These are phyloP conservation scores for Hermetia illucens DNA, from an alignment of 1,140 invertebrate genomes.

Conservation along the genomic window DNA sequence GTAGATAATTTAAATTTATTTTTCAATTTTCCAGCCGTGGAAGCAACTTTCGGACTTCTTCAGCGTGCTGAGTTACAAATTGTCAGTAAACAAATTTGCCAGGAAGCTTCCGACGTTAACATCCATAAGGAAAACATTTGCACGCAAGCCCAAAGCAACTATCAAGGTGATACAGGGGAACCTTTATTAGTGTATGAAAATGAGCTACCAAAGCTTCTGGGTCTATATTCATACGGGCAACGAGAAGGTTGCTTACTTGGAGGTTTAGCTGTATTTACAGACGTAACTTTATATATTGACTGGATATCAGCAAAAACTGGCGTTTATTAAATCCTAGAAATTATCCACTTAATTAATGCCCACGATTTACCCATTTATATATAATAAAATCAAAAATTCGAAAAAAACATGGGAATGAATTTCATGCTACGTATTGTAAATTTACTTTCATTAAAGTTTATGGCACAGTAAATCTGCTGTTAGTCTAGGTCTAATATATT, in stretches of 20 bases:
- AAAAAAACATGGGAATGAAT: too few relatives aligned
- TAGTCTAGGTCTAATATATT: too few relatives aligned
- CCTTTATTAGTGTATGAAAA: slow-evolving; percentile 22
- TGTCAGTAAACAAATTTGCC: neutral
- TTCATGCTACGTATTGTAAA: too few relatives aligned
- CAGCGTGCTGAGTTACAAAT: neutral
- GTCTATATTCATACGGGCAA: slow-evolving; percentile 36
- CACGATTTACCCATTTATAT: too few relatives aligned
- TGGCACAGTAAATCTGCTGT: too few relatives aligned
- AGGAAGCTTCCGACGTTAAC: neutral
- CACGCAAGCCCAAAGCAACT: slow-evolving; percentile 13
- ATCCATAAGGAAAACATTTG: slow-evolving; percentile 16
- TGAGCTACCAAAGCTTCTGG: slow-evolving; percentile 17
- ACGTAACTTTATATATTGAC: slow-evolving; percentile 33
- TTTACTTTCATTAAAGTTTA: too few relatives aligned
- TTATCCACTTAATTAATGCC: too few relatives aligned
- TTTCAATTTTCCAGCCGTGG: too few relatives aligned
- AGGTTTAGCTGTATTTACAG: slow-evolving; percentile 33
- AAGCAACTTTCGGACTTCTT: slow-evolving; percentile 2
- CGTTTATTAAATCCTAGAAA: too few relatives aligned
- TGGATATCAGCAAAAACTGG: slow-evolving; percentile 29
- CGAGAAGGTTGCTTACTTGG: slow-evolving; percentile 32
- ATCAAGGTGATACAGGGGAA: slow-evolving; percentile 22
- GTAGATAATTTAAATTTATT: too few relatives aligned
- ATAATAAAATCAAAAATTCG: too few relatives aligned